Base-by-base conservation (phyloP, 2,888 invertebrate species). In the Lycia hirtaria region DNA sequence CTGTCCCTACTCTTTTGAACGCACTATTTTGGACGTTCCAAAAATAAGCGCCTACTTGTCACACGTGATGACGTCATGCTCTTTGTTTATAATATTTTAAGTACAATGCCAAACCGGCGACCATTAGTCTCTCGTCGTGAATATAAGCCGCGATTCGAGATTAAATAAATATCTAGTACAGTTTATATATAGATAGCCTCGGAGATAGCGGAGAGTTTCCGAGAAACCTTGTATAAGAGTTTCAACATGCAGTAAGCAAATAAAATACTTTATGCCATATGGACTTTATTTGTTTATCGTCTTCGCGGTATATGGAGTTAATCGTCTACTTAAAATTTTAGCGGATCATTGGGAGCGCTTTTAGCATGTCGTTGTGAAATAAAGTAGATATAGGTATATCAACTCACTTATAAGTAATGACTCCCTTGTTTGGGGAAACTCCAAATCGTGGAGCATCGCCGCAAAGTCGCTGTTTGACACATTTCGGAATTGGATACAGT, bases 81-180 rank as follows among this genome's bases (percentile, higher is more conserved):
- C 40, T 54, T 54, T 47, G 47, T 54, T 47, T 54, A 32, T 45
- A 45, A 22, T 22, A 4, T 44, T 35, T 22, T 14, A 5, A 6
- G 26, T 41, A 41, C 41, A 47, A 40, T 45, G 40, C 30, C 41
- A 41, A 57, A 57, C 17, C 28, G 51, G 51, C 40, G 47, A 41
- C 52, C 37, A 30, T 48, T 30, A 30, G 52, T 48, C 51, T 52
- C 35, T 37, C 33, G 51, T 32, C 14, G 22, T 9, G 5, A 22
- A 33, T 33, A 33, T 24, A 17, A 37, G n/a, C 19, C 19, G 32
- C 30, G 30, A 30, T 44, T 30, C 20, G 9, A 30, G 30, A 44
- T 30, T 7, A 44, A 19, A 28, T 44, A 14, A 19, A 44, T 44
- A 44, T 20, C 19, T 20, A 20, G 30, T 32, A 6, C 30, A 30